Evolutionary conservation across 2,797 vertebrate species (phyloP).

Genomic region (Rhinichthys osculus): DNA sequence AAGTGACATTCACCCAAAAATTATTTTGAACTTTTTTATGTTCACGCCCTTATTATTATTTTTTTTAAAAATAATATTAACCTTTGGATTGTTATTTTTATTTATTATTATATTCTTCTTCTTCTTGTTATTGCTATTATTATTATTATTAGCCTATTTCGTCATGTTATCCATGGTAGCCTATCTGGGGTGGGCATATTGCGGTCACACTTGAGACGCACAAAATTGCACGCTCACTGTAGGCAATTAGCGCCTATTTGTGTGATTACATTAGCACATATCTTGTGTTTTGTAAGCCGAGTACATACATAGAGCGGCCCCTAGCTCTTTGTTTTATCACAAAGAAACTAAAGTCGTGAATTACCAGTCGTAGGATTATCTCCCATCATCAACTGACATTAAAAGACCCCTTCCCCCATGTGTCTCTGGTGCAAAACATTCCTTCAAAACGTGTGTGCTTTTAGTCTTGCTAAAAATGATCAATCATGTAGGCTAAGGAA

Average conservation of each 20-base stretch:
- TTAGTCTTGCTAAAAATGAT: background rate
- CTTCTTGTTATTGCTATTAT: background rate
- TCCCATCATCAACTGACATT: constrained; percentile 60
- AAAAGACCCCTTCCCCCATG: constrained; percentile 39
- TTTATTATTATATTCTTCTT: too few relatives aligned
- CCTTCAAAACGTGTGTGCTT: background rate
- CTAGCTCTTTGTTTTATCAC: constrained; percentile 67
- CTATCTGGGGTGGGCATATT: background rate
- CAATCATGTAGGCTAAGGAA: background rate
- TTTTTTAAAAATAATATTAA: background rate
- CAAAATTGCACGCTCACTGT: background rate
- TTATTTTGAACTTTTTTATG: background rate
- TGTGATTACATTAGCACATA: constrained; percentile 58
- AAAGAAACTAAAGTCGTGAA: constrained; percentile 68
- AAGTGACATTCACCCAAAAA: background rate
- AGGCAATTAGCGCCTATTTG: constrained; percentile 54
- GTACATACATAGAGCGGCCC: constrained; percentile 58
- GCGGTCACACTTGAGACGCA: background rate
- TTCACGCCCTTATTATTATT: background rate
- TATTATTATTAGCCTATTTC: background rate
- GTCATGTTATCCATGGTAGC: background rate
- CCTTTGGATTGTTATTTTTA: background rate
- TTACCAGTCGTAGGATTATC: constrained; percentile 63
- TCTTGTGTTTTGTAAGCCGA: constrained; percentile 3
- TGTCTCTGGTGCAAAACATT: constrained; percentile 18